phyloP scores from a whole-genome alignment of 1,140 invertebrate genomes.

The Batillaria attramentaria region DNA sequence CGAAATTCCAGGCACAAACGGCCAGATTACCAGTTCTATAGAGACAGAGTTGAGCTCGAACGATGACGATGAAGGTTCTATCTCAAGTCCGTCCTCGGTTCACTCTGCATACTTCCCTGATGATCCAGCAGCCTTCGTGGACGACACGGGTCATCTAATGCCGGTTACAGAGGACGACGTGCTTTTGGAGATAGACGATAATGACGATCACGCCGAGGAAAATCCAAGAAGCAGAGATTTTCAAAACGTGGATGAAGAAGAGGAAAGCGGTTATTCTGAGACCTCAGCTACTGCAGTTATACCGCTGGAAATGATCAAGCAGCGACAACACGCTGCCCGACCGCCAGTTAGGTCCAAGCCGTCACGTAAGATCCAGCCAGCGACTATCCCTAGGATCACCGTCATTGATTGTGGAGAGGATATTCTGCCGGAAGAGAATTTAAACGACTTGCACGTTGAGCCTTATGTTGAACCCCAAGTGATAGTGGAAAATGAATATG shows the following conservation, averaged over 20 bases:
- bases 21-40: constrained; percentile 14
- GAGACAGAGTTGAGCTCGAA: constrained; percentile 18
- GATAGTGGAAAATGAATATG: constrained; percentile 11
- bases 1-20: constrained; percentile 16
- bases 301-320: background rate
- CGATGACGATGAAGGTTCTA: constrained; percentile 9
- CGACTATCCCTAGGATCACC: constrained; percentile 13
- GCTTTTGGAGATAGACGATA: constrained; percentile 6
- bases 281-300: background rate
- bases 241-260: no score
- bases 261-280: background rate
- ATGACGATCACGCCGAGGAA: background rate
- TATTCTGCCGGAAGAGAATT: background rate
- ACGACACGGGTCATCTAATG: constrained; percentile 20
- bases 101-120: background rate
- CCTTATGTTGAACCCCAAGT: constrained; percentile 17
- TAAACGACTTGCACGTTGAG: background rate
- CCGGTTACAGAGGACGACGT: constrained; percentile 25
- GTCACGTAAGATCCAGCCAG: constrained; percentile 18
- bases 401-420: constrained; percentile 28
- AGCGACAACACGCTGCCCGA: background rate
- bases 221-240: no score
- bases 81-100: background rate
- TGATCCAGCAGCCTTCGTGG: background rate
- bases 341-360: constrained; percentile 3